phyloP scores from a whole-genome alignment of 2,113 vertebrate species.

The Onychostruthus taczanowskii region DNA sequence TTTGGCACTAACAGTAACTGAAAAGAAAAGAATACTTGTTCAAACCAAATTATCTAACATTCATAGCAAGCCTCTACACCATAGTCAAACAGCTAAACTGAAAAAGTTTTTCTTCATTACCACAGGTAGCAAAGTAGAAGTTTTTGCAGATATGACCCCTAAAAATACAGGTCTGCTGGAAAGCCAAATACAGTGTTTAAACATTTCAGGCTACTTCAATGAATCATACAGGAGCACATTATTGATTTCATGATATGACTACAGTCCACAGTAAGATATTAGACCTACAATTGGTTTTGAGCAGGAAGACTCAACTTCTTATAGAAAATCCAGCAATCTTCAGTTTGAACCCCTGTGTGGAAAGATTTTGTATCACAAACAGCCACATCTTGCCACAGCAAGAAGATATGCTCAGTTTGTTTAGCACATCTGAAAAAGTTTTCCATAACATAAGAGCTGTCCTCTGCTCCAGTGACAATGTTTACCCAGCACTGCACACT shows the following conservation, averaged over 20 bases:
- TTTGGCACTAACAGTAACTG: neutral
- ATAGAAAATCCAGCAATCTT: neutral
- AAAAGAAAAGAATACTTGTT: neutral
- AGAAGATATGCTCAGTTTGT: neutral
- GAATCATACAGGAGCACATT: neutral
- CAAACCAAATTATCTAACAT: neutral
- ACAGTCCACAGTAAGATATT: neutral
- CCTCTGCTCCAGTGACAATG: neutral
- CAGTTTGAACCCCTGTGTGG: fast-evolving
- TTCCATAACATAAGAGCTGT: neutral
- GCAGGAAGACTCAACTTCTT: neutral
- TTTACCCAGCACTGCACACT: neutral
- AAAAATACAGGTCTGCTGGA: neutral
- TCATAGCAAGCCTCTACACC: neutral
- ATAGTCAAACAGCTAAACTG: neutral
- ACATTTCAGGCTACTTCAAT: neutral
- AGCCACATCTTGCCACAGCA: neutral
- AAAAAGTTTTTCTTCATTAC: neutral
- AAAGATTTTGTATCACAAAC: neutral
- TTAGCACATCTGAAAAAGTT: neutral
- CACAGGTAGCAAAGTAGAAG: neutral
- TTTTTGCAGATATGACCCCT: neutral
- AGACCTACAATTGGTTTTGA: neutral
- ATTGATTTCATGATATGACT: neutral
- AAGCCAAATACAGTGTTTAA: neutral